Evolutionary conservation across 1,140 invertebrate genomes (phyloP).

Genomic region (Bombus fervidus): DNA sequence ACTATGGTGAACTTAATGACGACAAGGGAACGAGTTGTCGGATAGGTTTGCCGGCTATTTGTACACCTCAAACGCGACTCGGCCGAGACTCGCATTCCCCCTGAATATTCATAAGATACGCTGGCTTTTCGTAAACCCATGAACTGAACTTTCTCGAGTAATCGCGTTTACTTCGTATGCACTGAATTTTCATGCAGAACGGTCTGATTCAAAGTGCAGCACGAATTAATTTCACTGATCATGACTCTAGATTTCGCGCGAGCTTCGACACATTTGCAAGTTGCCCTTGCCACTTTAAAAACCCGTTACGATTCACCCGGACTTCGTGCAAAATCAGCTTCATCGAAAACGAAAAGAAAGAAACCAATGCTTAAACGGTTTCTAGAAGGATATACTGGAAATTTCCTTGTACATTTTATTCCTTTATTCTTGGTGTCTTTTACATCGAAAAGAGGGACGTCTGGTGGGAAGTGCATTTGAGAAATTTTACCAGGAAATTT

Average conservation of each 20-base stretch:
- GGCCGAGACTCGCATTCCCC: background rate
- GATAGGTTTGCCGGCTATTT: constrained; percentile 35
- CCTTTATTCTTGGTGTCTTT: background rate
- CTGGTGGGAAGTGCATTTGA: background rate
- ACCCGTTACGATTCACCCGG: background rate
- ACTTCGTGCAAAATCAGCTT: background rate
- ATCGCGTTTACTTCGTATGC: background rate
- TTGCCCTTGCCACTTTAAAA: background rate
- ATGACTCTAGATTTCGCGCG: background rate
- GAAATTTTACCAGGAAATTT: background rate
- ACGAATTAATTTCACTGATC: constrained; percentile 8
- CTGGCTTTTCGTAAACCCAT: constrained; percentile 31
- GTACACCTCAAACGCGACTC: constrained; percentile 19
- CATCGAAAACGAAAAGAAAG: background rate
- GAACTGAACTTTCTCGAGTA: constrained; percentile 10
- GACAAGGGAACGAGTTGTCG: constrained; percentile 43
- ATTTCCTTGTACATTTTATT: background rate
- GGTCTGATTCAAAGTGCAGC: background rate
- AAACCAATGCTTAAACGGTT: background rate
- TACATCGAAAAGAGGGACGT: background rate
- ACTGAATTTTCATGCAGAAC: constrained; percentile 6
- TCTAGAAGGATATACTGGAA: background rate
- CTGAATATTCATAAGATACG: constrained; percentile 39
- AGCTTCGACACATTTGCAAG: background rate
- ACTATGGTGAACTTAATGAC: constrained; percentile 10